A percentile compares a stretch with the other conserved stretches of the same genome.
Conservation (phyloP, 2,888 invertebrate species). For the Drosophila merina region DNA sequence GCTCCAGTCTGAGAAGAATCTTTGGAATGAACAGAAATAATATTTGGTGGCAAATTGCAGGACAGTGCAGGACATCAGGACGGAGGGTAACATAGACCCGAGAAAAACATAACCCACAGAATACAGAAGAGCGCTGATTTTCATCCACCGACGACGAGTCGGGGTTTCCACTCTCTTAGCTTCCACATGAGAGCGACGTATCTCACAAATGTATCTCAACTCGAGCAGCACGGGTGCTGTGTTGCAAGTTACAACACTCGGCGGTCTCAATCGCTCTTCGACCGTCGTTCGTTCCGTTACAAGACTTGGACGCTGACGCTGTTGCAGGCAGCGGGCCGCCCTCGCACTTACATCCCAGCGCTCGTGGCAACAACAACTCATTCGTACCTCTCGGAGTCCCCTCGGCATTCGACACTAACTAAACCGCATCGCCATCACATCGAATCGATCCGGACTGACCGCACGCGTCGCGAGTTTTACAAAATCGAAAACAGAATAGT, state of each 20-base stretch:
- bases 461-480: conserved; percentile 12
- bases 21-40: not conserved
- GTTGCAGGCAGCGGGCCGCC: conserved; percentile 35
- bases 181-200: conserved; percentile 47
- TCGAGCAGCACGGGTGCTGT: conserved; percentile 32
- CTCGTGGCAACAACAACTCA: conserved; percentile 74
- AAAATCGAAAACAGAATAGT: not conserved
- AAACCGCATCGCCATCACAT: conserved; percentile 7
- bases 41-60: conserved; percentile 1
- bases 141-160: not conserved
- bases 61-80: not conserved
- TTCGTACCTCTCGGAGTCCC: conserved; percentile 35
- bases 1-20: not conserved
- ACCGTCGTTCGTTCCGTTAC: conserved; percentile 78
- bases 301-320: conserved; percentile 56
- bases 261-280: conserved; percentile 76
- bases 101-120: conserved; percentile 10
- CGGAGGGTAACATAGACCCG: not conserved
- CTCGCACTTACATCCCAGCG: conserved; percentile 72
- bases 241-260: conserved; percentile 59
- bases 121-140: conserved; percentile 9
- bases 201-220: too few species aligned
- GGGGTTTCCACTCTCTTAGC: conserved; percentile 27
- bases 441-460: not conserved
- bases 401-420: not conserved